A percentile compares a stretch with the other conserved stretches of the same genome.
phyloP scores from a whole-genome alignment of 2,797 vertebrate genomes.

The Sciaenops ocellatus region DNA sequence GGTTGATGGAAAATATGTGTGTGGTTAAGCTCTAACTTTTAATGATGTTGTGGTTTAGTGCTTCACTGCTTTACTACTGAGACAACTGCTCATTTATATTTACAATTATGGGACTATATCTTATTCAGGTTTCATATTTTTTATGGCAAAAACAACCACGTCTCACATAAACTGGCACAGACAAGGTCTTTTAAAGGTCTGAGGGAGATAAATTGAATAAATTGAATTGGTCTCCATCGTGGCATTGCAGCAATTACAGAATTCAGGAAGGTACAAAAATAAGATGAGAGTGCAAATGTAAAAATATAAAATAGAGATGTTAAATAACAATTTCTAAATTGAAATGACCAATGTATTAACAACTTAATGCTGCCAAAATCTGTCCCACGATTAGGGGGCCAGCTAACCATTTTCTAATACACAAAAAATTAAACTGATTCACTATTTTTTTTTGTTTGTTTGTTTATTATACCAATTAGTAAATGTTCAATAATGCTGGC shows the following conservation, averaged over 20 bases:
- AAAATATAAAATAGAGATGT: neutral
- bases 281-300: neutral
- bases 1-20: slow-evolving; percentile 9
- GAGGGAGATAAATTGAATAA: neutral
- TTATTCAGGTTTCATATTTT: neutral
- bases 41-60: slow-evolving; percentile 1
- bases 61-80: slow-evolving; percentile 1
- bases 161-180: neutral
- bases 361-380: too few species aligned
- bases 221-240: neutral
- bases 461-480: neutral
- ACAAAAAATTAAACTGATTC: too few species aligned
- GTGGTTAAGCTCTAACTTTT: neutral
- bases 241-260: neutral
- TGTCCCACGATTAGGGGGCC: too few species aligned
- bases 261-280: neutral
- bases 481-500: neutral
- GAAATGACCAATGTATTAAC: neutral
- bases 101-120: neutral
- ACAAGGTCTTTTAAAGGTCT: slow-evolving; percentile 1
- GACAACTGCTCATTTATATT: neutral
- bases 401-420: too few species aligned
- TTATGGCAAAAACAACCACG: neutral
- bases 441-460: too few species aligned
- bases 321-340: neutral